Evolutionary conservation across 2,888 invertebrate species (phyloP).

Genomic region (Heteromurus nitidus): DNA sequence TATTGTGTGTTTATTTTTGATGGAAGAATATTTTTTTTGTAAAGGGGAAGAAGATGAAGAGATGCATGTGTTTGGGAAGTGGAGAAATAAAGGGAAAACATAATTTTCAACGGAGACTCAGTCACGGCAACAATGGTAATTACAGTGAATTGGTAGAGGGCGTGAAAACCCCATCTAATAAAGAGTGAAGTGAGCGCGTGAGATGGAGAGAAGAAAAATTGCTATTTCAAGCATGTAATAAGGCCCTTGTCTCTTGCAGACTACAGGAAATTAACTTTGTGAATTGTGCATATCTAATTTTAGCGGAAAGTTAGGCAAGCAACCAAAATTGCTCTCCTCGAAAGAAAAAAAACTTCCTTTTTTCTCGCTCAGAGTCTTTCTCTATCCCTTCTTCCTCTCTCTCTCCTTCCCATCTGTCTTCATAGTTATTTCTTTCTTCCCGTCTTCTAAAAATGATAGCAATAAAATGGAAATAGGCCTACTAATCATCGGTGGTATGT

Average conservation of each 20-base stretch:
- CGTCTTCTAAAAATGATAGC: constrained; percentile 68
- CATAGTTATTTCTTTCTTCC: constrained; percentile 59
- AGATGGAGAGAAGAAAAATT: constrained; percentile 70
- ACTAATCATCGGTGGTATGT: constrained; percentile 72
- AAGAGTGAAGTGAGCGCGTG: constrained; percentile 72
- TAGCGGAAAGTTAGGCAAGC: constrained; percentile 72
- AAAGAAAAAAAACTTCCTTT: background rate
- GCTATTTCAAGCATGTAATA: constrained; percentile 74
- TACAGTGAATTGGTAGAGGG: constrained; percentile 73
- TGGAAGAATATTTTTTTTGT: no score
- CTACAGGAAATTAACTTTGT: constrained; percentile 74
- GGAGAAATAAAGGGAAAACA: constrained; percentile 2
- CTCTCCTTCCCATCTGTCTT: constrained; percentile 3
- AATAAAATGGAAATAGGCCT: constrained; percentile 73
- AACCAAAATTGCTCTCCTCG: constrained; percentile 64
- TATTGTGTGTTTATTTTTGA: background rate
- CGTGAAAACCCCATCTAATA: constrained; percentile 73
- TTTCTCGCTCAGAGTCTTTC: background rate
- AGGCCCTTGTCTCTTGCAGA: constrained; percentile 71
- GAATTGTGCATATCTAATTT: constrained; percentile 74
- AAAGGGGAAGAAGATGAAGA: constrained; percentile 15
- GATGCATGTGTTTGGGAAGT: no score
- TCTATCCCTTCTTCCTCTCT: constrained; percentile 15
- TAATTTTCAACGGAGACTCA: background rate
- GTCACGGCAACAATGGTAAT: constrained; percentile 70